These are phyloP conservation scores for Macrostomum lignano DNA, from an alignment of 1,140 invertebrate genomes.

Conservation along the genomic window DNA sequence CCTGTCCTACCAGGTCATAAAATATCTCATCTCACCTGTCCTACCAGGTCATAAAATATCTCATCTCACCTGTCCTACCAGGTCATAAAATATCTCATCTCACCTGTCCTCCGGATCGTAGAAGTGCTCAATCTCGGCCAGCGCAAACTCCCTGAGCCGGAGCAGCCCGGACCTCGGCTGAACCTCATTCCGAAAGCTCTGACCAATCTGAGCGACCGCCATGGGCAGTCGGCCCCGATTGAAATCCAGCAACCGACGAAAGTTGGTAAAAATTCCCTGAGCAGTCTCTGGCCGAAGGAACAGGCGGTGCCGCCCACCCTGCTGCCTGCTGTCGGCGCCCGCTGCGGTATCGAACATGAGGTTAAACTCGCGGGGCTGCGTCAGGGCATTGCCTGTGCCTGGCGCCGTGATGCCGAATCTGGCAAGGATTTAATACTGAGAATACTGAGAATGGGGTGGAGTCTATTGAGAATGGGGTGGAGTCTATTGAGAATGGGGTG, in stretches of 20 bases:
- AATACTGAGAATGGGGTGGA: no score
- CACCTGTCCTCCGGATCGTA: constrained; percentile 70
- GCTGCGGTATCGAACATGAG: constrained; percentile 91
- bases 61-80: no score
- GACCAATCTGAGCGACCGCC: constrained; percentile 85
- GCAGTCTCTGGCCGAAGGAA: constrained; percentile 87
- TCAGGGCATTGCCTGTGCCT: constrained; percentile 63
- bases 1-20: no score
- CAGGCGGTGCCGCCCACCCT: constrained; percentile 46
- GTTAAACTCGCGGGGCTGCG: constrained; percentile 85
- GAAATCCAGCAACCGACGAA: constrained; percentile 75
- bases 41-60: no score
- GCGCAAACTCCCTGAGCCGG: constrained; percentile 55
- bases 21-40: no score
- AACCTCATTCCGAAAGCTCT: constrained; percentile 94
- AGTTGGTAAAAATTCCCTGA: constrained; percentile 97
- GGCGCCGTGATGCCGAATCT: constrained; percentile 80
- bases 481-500: no score
- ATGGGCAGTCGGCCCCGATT: constrained; percentile 85
- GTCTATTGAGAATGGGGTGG: no score
- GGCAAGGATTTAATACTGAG: constrained; percentile 40
- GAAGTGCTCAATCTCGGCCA: constrained; percentile 99
- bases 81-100: constrained; percentile 9
- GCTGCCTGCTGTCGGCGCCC: constrained; percentile 66
- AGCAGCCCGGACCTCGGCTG: constrained; percentile 83